Percentiles rank a stretch among this genome's conserved stretches.
Evolutionary conservation across 2,797 vertebrate genomes (phyloP).

Genomic region (Pitangus sulphuratus): DNA sequence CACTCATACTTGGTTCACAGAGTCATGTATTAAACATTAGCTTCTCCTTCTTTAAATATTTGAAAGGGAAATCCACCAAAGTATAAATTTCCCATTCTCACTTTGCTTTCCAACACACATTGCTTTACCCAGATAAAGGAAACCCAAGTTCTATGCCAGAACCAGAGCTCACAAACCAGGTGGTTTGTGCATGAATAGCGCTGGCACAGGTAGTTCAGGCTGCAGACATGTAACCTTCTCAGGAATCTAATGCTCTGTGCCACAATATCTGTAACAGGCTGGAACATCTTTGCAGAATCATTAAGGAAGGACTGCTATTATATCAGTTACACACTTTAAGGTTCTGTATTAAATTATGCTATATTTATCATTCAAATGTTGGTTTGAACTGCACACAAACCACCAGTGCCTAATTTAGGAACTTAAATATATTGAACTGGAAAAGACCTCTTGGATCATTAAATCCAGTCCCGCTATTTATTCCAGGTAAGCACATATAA

Average conservation of each 20-base stretch:
- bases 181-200: neutral
- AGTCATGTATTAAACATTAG: neutral
- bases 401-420: neutral
- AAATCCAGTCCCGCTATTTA: neutral
- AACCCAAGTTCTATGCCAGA: neutral
- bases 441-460: neutral
- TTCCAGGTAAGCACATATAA: neutral
- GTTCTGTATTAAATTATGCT: neutral
- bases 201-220: neutral
- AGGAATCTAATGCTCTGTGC: neutral
- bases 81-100: neutral
- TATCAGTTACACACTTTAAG: neutral
- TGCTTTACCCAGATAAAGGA: neutral
- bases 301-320: neutral
- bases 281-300: neutral
- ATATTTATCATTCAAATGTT: neutral
- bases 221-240: neutral
- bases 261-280: neutral
- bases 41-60: neutral
- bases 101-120: too few relatives aligned
- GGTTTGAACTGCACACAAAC: neutral
- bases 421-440: neutral
- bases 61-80: neutral
- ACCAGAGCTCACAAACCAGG: neutral
- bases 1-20: neutral